Evolutionary conservation across 2,888 invertebrate genomes (phyloP).

Genomic region (Caenorhabditis sulstoni): DNA sequence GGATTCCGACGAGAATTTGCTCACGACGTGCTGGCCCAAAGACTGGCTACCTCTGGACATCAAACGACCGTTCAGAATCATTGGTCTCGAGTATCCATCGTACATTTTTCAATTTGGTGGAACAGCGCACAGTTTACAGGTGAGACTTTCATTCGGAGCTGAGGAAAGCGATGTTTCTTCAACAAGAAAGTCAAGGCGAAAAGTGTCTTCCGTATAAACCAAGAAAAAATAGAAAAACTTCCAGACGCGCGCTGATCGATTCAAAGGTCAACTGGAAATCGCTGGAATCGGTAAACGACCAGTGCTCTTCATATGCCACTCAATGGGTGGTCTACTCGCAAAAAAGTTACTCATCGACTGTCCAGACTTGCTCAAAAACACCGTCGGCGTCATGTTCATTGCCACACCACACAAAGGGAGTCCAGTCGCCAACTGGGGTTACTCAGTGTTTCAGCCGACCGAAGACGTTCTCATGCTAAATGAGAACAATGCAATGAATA

Average conservation of each 20-base stretch:
- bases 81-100: constrained; percentile 77
- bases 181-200: not conserved
- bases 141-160: too few species aligned
- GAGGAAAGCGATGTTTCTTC: not conserved
- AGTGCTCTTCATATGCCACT: constrained; percentile 76
- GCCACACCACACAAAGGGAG: constrained; percentile 77
- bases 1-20: constrained; percentile 64
- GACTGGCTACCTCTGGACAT: constrained; percentile 77
- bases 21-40: constrained; percentile 77
- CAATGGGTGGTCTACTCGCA: constrained; percentile 77
- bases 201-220: constrained; percentile 1
- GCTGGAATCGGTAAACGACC: constrained; percentile 76
- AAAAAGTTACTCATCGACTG: constrained; percentile 75
- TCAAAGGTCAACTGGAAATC: constrained; percentile 61
- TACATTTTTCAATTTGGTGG: constrained; percentile 72
- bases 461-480: constrained; percentile 73
- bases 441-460: constrained; percentile 70
- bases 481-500: constrained; percentile 69
- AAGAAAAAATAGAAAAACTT: constrained; percentile 4
- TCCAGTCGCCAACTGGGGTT: constrained; percentile 74
- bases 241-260: constrained; percentile 67
- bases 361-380: constrained; percentile 57
- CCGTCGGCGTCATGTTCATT: constrained; percentile 76
- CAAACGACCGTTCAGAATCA: constrained; percentile 70
- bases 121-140: constrained; percentile 67